These are phyloP conservation scores for Drosophila suzukii DNA, from an alignment of 1,140 invertebrate species.

Conservation along the genomic window DNA sequence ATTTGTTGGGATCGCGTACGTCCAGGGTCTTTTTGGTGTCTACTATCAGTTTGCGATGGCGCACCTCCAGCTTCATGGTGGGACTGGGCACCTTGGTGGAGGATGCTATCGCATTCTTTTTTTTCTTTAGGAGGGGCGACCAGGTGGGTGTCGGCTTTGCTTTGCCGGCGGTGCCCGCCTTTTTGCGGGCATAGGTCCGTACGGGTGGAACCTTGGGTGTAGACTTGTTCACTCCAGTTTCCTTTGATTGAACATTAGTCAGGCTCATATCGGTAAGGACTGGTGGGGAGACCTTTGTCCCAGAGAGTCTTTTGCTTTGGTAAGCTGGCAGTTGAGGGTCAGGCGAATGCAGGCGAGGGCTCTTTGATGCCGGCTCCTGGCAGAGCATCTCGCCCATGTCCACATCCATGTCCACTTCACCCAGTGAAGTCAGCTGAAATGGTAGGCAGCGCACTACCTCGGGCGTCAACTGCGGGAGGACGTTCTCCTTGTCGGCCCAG, in stretches of 20 bases:
- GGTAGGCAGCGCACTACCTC: slow-evolving; percentile 31
- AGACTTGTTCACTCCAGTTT: background rate
- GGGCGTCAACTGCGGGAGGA: slow-evolving; percentile 27
- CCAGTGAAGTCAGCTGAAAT: background rate
- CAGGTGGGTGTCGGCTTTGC: slow-evolving; percentile 20
- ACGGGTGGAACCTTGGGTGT: slow-evolving; percentile 29
- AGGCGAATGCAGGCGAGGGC: background rate
- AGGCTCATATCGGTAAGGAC: background rate
- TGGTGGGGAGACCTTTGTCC: background rate
- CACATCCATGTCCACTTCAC: background rate
- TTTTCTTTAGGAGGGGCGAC: slow-evolving; percentile 57
- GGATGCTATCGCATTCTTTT: slow-evolving; percentile 18
- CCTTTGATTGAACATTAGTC: background rate
- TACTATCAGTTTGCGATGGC: slow-evolving; percentile 53
- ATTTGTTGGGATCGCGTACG: background rate
- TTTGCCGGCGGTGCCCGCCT: background rate
- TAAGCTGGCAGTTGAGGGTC: background rate
- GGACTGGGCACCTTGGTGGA: slow-evolving; percentile 57
- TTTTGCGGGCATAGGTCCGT: slow-evolving; percentile 64
- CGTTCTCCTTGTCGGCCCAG: slow-evolving; percentile 42
- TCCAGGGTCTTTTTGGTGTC: slow-evolving; percentile 49
- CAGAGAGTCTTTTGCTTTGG: background rate
- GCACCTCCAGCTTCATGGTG: slow-evolving; percentile 47
- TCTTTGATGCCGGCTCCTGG: background rate
- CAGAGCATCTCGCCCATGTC: background rate